phyloP scores from a whole-genome alignment of 2,113 vertebrate species.

The Coptodon bakossiorum region DNA sequence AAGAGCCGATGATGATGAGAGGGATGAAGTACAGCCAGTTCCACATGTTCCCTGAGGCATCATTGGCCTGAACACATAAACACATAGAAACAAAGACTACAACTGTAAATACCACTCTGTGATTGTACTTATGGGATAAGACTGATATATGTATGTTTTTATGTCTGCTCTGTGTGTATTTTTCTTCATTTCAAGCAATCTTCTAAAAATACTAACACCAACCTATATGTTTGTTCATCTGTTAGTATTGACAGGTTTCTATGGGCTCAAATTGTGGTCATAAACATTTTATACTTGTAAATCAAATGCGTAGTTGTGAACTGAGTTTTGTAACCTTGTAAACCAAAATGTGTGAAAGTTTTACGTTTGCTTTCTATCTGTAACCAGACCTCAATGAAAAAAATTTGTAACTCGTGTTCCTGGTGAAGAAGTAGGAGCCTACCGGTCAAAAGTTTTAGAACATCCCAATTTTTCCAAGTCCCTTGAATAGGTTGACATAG shows the following conservation, averaged over 20 bases:
- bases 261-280: not conserved
- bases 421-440: not conserved
- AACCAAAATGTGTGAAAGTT: not conserved
- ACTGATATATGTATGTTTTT: not conserved
- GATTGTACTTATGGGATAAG: not conserved
- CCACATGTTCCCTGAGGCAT: constrained; percentile 91
- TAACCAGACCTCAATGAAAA: not conserved
- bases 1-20: constrained; percentile 52
- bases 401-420: not conserved
- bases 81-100: not conserved
- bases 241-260: not conserved
- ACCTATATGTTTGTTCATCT: not conserved
- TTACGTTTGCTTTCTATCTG: not conserved
- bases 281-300: not conserved
- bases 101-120: not conserved
- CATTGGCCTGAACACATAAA: constrained; percentile 80
- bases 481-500: not conserved
- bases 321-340: not conserved
- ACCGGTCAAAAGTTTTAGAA: not conserved
- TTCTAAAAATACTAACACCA: not conserved
- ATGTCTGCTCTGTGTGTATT: not conserved
- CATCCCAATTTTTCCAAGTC: not conserved
- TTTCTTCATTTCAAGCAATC: not conserved
- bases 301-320: not conserved
- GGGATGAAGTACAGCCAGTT: constrained; percentile 78